Base-by-base conservation (phyloP, 1,140 invertebrate species). In the Hylaeus anthracinus region DNA sequence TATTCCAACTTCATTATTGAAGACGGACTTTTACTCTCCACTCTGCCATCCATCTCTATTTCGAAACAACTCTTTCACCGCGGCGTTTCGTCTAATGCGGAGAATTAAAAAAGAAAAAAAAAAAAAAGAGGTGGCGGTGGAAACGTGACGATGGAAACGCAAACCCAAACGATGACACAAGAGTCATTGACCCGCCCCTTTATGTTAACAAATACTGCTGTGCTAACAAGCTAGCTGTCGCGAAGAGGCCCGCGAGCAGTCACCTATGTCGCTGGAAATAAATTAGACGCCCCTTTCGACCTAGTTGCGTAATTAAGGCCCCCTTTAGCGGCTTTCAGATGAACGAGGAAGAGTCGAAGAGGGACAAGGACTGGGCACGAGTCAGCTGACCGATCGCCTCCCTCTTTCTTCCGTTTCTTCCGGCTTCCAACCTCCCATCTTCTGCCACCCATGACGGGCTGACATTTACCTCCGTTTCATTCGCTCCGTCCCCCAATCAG, bases 201-300 rank as follows among this genome's bases (percentile, higher is more conserved):
- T 83, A 82, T 84, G 88, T 89, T 90, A 90, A 92, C 90, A 89
- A 92, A 92, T 90, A 91, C 88, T 9, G 82, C 76, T 69, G 75
- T 77, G 86, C 88, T 90, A 92, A 92, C 91, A 91, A 87, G 88
- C 91, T 89, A 84, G 88, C 82, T 86, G 82, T 83, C 85, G 79
- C 66, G 72, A 66, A 81, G 82, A 75, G 82, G 64, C 64, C 78
- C 78, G 79, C 60, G 64, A 70, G 78, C 79, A 89, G 88, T 88
- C 88, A 92, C 89, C 89, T 92, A 91, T 88, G 90, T 90, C 85
- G 89, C 67, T 81, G 79, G 89, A 90, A 90, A 92, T 91, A 92
- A 93, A 92, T 93, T 93, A 91, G 91, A 88, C 88, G 89, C 88
- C 91, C 91, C 91, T 91, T 92, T 91, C 90, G 92, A 93, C 92